phyloP scores from a whole-genome alignment of 2,888 invertebrate species.

The Caenorhabditis drosophilae region DNA sequence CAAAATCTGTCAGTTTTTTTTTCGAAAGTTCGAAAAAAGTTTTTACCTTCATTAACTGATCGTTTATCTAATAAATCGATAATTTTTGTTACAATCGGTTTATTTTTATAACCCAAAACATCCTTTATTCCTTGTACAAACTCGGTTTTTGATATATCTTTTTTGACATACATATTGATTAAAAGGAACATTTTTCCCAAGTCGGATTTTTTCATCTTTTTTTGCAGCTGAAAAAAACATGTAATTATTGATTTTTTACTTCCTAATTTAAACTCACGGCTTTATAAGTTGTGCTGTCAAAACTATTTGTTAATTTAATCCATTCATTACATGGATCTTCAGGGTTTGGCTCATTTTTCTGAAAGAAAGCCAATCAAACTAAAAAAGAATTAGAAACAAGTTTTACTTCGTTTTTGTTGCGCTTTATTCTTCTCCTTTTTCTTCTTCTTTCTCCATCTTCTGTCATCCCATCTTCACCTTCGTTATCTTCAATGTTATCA shows the following conservation, averaged over 20 bases:
- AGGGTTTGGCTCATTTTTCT: no score
- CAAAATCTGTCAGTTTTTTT: neutral
- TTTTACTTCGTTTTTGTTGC: conserved; percentile 4
- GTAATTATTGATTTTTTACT: no score
- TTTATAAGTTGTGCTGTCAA: no score
- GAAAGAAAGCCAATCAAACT: no score
- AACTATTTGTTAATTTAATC: no score
- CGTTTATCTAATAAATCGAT: neutral
- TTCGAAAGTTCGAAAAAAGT: neutral
- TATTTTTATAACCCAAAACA: neutral
- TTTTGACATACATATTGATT: neutral
- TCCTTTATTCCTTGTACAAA: neutral
- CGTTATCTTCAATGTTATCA: conserved; percentile 1
- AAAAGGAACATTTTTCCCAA: neutral
- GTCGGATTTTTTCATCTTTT: neutral
- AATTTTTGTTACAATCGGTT: neutral
- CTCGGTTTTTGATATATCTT: neutral
- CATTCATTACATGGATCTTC: no score
- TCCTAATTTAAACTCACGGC: no score
- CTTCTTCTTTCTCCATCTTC: conserved; percentile 6
- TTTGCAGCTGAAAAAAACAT: conserved; percentile 2
- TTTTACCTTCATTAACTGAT: neutral
- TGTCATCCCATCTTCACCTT: neutral
- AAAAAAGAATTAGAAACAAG: no score
- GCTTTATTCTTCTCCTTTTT: conserved; percentile 1